Evolutionary conservation across 2,888 invertebrate species (phyloP), one percentile per base, ranked within the genome.

Genomic region (Calliscelio sp.): DNA sequence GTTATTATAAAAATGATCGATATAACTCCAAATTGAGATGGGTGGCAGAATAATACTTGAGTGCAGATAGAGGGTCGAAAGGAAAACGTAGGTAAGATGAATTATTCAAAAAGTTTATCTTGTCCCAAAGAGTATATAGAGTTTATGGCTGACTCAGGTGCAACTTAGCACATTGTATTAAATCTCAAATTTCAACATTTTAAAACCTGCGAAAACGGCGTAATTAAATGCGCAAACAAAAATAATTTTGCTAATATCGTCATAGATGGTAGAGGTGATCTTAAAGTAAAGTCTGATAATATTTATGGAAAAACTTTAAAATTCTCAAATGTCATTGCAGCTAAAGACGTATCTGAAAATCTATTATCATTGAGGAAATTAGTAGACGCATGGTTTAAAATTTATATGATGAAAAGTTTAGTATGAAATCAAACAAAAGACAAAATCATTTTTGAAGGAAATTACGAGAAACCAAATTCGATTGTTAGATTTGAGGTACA

Each of bases 401-500:
- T 28, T 28, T 28, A 28, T 4, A 28, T 8, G 28, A 28, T 28
- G 8, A 28, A 28, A 28, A 4, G 8, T 28, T 28, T 28, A 28
- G 28, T 28, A 6, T 28, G 8, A 4, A 28, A 28, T 8, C 4
- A 28, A 28, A 28, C 28, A 28, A 4, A 28, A 6, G 28, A 28
- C 28, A 28, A 28, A 28, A 28, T 28, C 8, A 83, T 85, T 59
- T 83, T 85, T 38, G 49, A 77, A 51, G 81, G 77, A 2, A 57
- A 44, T 61, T 82, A 85, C 18, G 73, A 82, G 55, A 81, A 85
- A 81, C 78, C 86, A 18, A 82, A 86, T 59, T 82, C 70, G 82
- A 61, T 82, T 4, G 79, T 82, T 68, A 25, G 59, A 61, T 85
- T 74, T 63, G 65, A 77, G 20, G 68, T 85, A 2, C 18, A 61